Evolutionary conservation across 2,113 vertebrate genomes (phyloP), one percentile per base, ranked within the genome.

Genomic region (Noctilio leporinus): DNA sequence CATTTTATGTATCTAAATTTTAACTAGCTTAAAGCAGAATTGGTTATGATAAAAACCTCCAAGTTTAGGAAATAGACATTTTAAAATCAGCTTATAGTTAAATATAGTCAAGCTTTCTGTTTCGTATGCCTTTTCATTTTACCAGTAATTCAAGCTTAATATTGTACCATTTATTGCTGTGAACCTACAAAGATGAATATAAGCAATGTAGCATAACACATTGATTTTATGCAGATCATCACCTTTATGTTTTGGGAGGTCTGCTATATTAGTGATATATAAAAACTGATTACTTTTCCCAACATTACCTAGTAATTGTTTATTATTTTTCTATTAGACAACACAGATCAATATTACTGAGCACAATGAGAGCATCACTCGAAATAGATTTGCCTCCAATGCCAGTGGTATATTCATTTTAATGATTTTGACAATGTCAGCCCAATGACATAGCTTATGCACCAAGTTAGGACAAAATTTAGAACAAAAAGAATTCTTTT

Each of bases 271-370:
- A 99, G 98, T 98, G 99, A 99, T 99, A 99, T 99, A 99, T 99
- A 99, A 99, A 99, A 99, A 99, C 99, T 99, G 99, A 99, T 99
- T 99, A 99, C 99, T 99, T 99, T 99, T 97, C 97, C 98, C 98
- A 98, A 97, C 99, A 98, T 99, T 98, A 98, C 97, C 97, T 98
- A 99, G 99, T 99, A 99, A 99, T 99, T 99, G 99, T 99, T 99
- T 99, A 99, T 99, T 99, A 99, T 99, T 99, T 99, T 99, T 99
- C 99, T 99, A 99, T 99, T 99, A 99, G 99, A 99, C 99, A 99
- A 98, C 98, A 99, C 98, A 98, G 98, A 99, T 99, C 99, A 99
- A 99, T 99, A 99, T 98, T 99, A 98, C 99, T 98, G 99, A 99
- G 98, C 98, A 98, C 98, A 98, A 98, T 99, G 99, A 99, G 99